These are phyloP conservation scores for Atta texana DNA, from an alignment of 1,140 invertebrate genomes.

Conservation along the genomic window DNA sequence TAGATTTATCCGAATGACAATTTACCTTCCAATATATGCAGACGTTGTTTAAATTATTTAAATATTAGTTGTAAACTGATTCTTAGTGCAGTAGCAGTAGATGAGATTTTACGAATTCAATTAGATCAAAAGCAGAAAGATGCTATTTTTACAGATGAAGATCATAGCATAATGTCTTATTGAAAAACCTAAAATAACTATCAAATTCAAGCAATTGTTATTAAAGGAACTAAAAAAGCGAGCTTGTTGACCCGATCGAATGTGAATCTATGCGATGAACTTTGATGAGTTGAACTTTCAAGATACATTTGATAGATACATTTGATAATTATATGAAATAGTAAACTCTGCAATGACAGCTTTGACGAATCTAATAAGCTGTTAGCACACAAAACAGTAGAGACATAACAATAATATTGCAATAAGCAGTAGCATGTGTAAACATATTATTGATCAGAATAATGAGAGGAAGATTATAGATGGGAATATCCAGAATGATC, in stretches of 20 bases:
- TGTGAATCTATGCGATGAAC: background rate
- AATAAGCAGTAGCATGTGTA: background rate
- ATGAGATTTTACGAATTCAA: background rate
- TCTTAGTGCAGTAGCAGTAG: background rate
- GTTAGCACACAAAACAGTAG: background rate
- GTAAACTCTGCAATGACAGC: background rate
- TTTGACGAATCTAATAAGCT: background rate
- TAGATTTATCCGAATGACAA: constrained; percentile 1
- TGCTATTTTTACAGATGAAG: background rate
- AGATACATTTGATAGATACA: background rate
- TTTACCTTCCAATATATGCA: background rate
- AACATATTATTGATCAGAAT: background rate
- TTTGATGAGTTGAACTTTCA: background rate
- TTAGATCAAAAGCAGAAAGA: background rate
- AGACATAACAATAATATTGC: background rate
- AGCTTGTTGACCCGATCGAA: background rate
- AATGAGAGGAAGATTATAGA: no score
- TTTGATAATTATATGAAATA: background rate
- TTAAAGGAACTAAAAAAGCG: background rate
- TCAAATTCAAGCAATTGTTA: no score
- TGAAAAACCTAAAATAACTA: background rate
- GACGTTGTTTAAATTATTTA: background rate
- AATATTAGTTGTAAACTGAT: constrained; percentile 6
- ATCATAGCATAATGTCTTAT: background rate
- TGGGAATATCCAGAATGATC: background rate